Evolutionary conservation across 1,140 invertebrate genomes (phyloP).

Genomic region (Batillaria attramentaria): DNA sequence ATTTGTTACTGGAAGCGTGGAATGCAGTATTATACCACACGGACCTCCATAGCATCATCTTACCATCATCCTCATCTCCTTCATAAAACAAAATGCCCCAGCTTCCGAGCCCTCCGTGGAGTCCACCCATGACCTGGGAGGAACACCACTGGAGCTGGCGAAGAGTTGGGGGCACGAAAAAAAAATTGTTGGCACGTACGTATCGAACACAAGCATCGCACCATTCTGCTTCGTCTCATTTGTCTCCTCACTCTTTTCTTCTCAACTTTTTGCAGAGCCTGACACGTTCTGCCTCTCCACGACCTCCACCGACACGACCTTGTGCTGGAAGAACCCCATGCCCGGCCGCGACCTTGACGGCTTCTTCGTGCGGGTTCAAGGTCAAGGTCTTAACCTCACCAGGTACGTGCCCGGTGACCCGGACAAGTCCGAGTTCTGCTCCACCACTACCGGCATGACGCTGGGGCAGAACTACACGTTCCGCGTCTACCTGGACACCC

Average conservation of each 20-base stretch:
- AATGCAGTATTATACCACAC: not conserved
- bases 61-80: too few species aligned
- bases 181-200: not conserved
- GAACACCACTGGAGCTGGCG: too few species aligned
- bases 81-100: too few species aligned
- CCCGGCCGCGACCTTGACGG: slow-evolving; percentile 3
- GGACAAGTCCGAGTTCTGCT: slow-evolving; percentile 20
- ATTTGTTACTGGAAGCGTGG: not conserved
- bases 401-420: not conserved
- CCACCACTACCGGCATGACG: not conserved
- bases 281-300: slow-evolving; percentile 38
- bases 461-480: slow-evolving; percentile 22
- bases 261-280: slow-evolving; percentile 36
- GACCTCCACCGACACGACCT: slow-evolving; percentile 11
- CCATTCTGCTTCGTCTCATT: too few species aligned
- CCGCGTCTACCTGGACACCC: slow-evolving; percentile 5
- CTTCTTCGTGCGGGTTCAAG: slow-evolving; percentile 28
- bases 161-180: not conserved
- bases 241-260: not conserved
- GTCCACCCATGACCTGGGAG: too few species aligned
- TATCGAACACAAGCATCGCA: not conserved
- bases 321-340: slow-evolving; percentile 50
- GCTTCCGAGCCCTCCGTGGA: too few species aligned
- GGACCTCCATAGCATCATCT: too few species aligned
- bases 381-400: not conserved